These are phyloP conservation scores for Capitella teleta DNA, from an alignment of 1,140 invertebrate genomes.

Conservation along the genomic window DNA sequence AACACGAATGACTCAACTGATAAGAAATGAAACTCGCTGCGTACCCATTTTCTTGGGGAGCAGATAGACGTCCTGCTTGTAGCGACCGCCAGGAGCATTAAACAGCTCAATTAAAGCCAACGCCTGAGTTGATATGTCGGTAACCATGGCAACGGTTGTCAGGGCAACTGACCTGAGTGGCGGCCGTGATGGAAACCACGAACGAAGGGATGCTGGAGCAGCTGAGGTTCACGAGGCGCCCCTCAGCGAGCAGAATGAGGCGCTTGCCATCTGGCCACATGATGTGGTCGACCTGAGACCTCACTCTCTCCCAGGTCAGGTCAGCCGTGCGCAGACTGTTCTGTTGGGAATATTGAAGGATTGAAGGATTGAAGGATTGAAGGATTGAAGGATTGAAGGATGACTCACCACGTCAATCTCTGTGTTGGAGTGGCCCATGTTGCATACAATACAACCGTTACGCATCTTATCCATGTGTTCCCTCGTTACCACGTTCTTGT, in stretches of 20 bases:
- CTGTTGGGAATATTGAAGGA: too few relatives aligned
- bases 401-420: constrained; percentile 92
- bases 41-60: constrained; percentile 95
- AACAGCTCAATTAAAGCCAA: constrained; percentile 91
- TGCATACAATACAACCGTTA: constrained; percentile 90
- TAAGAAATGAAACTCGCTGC: constrained; percentile 14
- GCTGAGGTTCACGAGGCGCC: constrained; percentile 85
- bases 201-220: constrained; percentile 96
- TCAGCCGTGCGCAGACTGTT: constrained; percentile 86
- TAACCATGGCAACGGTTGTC: background rate
- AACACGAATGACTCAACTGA: background rate
- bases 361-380: too few relatives aligned
- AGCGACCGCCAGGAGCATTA: constrained; percentile 83
- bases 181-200: constrained; percentile 88
- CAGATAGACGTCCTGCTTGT: constrained; percentile 94
- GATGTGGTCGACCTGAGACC: constrained; percentile 93
- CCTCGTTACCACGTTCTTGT: constrained; percentile 89
- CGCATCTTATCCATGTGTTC: constrained; percentile 96
- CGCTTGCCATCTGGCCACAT: constrained; percentile 77
- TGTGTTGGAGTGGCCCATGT: constrained; percentile 97
- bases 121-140: too few relatives aligned
- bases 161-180: constrained; percentile 51
- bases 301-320: constrained; percentile 91
- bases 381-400: too few relatives aligned
- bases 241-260: constrained; percentile 75